Percentiles rank a stretch among this genome's conserved stretches.
phyloP scores from a whole-genome alignment of 2,888 invertebrate genomes.

The Fragum fragum region DNA sequence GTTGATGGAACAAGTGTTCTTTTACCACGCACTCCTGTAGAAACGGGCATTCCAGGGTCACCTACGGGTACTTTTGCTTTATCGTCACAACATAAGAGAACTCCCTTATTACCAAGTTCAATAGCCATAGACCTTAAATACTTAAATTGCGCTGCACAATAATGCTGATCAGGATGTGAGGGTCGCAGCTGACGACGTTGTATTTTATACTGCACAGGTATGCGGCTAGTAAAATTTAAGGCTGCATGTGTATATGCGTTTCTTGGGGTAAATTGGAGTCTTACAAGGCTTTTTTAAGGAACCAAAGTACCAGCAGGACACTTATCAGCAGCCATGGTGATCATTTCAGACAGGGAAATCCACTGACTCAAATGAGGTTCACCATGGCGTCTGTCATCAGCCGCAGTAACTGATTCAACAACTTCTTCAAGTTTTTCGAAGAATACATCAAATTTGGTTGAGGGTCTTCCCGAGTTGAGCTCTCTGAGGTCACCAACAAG shows the following conservation, averaged over 20 bases:
- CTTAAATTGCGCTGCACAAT: slow-evolving; percentile 56
- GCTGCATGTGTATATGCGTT: slow-evolving; percentile 57
- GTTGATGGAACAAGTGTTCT: slow-evolving; percentile 27
- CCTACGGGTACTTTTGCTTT: slow-evolving; percentile 54
- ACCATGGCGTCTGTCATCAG: slow-evolving; percentile 54
- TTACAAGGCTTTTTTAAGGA: slow-evolving; percentile 58
- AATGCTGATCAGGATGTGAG: slow-evolving; percentile 56
- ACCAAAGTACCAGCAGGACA: slow-evolving; percentile 58
- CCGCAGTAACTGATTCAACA: slow-evolving; percentile 44
- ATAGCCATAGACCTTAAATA: slow-evolving; percentile 54
- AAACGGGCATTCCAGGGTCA: slow-evolving; percentile 37
- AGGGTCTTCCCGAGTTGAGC: slow-evolving; percentile 58
- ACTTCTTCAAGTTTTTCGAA: slow-evolving; percentile 34
- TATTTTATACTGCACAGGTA: slow-evolving; percentile 65
- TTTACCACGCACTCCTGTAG: slow-evolving; percentile 53
- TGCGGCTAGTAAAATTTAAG: slow-evolving; percentile 45
- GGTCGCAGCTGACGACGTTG: slow-evolving; percentile 57
- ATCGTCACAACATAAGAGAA: slow-evolving; percentile 45
- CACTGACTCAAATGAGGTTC: slow-evolving; percentile 49
- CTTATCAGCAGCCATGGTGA: too few species aligned
- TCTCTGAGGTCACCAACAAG: slow-evolving; percentile 46
- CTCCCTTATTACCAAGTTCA: slow-evolving; percentile 17
- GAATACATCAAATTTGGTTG: slow-evolving; percentile 43
- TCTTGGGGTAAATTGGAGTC: slow-evolving; percentile 63
- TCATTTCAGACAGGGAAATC: slow-evolving; percentile 33